These are phyloP conservation scores for Engraulis encrasicolus DNA, from an alignment of 2,113 vertebrate genomes.

Conservation along the genomic window DNA sequence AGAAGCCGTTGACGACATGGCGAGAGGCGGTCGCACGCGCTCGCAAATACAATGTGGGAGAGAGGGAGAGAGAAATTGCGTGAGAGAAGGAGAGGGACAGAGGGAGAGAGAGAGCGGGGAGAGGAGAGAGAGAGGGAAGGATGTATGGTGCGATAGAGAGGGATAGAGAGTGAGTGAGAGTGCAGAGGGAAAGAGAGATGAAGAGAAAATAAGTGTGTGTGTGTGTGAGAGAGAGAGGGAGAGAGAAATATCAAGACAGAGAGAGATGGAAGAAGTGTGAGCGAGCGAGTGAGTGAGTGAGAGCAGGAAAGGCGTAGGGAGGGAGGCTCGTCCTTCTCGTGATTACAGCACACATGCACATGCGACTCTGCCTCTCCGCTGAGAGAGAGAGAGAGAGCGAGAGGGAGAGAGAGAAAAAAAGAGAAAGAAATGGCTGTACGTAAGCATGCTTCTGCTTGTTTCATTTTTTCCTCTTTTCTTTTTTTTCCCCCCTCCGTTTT, in stretches of 20 bases:
- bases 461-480: background rate
- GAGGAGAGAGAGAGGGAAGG: too few relatives aligned
- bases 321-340: background rate
- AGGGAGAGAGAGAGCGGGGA: background rate
- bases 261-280: background rate
- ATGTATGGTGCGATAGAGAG: too few relatives aligned
- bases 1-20: slow-evolving; percentile 54
- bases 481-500: background rate
- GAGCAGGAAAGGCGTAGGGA: background rate
- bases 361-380: background rate
- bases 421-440: background rate
- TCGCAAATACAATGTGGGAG: background rate
- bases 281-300: background rate
- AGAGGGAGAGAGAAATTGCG: background rate
- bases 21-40: slow-evolving; percentile 33
- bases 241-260: too few relatives aligned
- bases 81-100: background rate
- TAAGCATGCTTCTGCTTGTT: slow-evolving; percentile 23
- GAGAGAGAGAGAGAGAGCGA: background rate
- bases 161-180: background rate
- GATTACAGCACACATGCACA: slow-evolving; percentile 50
- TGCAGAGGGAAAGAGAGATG: background rate
- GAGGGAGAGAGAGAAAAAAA: too few relatives aligned
- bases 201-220: too few relatives aligned
- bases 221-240: slow-evolving; percentile 4